Evolutionary conservation across 2,888 invertebrate species (phyloP).

Genomic region (Caenorhabditis sp.): DNA sequence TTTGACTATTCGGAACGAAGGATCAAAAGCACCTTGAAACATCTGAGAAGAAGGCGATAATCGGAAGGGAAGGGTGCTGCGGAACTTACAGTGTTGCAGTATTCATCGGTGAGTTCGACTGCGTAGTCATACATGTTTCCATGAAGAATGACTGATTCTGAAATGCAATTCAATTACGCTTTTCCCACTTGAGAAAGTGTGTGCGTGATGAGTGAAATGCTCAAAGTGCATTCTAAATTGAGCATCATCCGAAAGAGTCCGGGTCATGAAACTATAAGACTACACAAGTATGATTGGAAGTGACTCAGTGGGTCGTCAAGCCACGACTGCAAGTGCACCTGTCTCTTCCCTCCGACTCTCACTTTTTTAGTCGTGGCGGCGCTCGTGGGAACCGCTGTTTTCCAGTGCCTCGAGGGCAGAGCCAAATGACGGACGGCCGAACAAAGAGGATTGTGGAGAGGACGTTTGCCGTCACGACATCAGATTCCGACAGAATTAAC

Average conservation of each 20-base stretch:
- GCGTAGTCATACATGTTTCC: conserved; percentile 20
- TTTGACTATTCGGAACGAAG: conserved; percentile 20
- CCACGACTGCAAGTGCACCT: conserved; percentile 16
- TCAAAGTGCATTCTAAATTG: conserved; percentile 2
- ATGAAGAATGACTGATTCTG: conserved; percentile 6
- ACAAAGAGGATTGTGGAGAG: background rate
- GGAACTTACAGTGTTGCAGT: conserved; percentile 32
- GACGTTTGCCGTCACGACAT: background rate
- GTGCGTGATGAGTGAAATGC: background rate
- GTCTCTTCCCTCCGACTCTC: conserved; percentile 6
- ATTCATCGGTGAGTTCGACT: conserved; percentile 19
- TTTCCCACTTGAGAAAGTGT: background rate
- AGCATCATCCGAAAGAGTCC: background rate
- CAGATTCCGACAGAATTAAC: conserved; percentile 31
- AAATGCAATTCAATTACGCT: conserved; percentile 19
- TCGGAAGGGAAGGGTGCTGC: background rate
- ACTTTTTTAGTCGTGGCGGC: conserved; percentile 16
- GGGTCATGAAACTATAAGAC: background rate
- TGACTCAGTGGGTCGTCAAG: background rate
- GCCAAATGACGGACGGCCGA: background rate
- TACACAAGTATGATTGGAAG: too few species aligned
- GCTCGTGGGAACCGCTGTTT: conserved; percentile 19
- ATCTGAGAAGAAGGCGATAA: conserved; percentile 15
- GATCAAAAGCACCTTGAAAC: conserved; percentile 32
- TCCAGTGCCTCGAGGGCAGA: background rate